Evolutionary conservation across 2,888 invertebrate genomes (phyloP), one percentile per base, ranked within the genome.

Genomic region (Sicus ferrugineus): DNA sequence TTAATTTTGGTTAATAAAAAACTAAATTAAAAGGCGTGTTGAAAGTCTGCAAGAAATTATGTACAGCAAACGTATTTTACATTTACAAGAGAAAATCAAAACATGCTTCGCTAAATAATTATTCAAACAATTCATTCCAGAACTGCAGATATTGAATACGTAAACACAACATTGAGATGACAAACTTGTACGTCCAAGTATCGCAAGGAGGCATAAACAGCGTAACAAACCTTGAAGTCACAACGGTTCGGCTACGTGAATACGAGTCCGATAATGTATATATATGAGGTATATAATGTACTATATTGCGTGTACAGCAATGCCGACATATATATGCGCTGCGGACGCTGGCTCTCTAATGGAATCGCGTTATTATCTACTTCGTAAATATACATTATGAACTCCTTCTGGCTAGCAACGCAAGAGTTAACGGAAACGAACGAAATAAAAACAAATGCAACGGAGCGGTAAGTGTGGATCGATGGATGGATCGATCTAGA

Each of bases 221-320:
- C 81, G 81, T 82, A 81, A 81, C 83, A 81, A 81, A 81, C 48
- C 52, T 68, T 72, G 71, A 73, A 74, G 76, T 77, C 79, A 79
- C 79, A 79, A 79, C 79, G 78, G 78, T 78, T 78, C 73, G 71
- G 65, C 58, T 67, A 42, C 21, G 48, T 30, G 31, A n/a, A 58
- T 30, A 34, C 34, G 28, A 28, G 58, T 58, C 14, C 28, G 23
- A 50, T 63, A 63, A 38, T 50, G 19, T 30, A 63, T 31, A 21
- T 26, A 50, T 30, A 21, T 63, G 30, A 9, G 26, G 16, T 28
- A 59, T 58, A 42, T 14, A 34, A 28, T 23, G 48, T 21, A 52
- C 52, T 31, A 48, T 59, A 48, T 30, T 46, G 67, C 66, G 74
- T 38, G 54, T 21, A 16, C 11, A 16, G n/a, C n/a, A 4, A 21